A percentile compares a stretch with the other conserved stretches of the same genome.
Evolutionary conservation across 2,888 invertebrate genomes (phyloP).

Genomic region (Merodon equestris): DNA sequence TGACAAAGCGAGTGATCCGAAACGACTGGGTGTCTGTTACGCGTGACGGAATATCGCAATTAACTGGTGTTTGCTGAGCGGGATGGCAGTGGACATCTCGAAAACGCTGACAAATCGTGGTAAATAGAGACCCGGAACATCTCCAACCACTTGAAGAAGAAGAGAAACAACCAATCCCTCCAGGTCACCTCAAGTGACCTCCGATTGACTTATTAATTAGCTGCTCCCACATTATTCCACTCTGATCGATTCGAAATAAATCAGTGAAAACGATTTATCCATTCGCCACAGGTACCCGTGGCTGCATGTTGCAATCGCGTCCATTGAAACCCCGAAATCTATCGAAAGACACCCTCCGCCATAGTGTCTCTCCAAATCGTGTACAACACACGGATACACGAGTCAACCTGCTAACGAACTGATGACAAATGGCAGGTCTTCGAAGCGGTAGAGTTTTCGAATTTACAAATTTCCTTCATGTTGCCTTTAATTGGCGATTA

Average conservation of each 20-base stretch:
- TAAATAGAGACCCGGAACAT: too few species aligned
- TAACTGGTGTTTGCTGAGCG: too few species aligned
- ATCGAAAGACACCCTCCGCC: conserved; percentile 21
- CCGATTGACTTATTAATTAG: conserved; percentile 42
- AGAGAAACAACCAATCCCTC: too few species aligned
- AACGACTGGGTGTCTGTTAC: too few species aligned
- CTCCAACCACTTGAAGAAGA: too few species aligned
- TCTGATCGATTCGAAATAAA: conserved; percentile 4
- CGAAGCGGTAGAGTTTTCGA: conserved; percentile 52
- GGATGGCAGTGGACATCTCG: too few species aligned
- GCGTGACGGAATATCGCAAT: too few species aligned
- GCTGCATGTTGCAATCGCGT: conserved; percentile 21
- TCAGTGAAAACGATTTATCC: not conserved
- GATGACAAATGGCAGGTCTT: conserved; percentile 58
- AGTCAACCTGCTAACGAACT: conserved; percentile 8
- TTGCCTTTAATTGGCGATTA: conserved; percentile 78
- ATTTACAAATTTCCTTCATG: conserved; percentile 77
- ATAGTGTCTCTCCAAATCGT: conserved; percentile 53
- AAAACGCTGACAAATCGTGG: too few species aligned
- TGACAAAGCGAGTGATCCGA: too few species aligned
- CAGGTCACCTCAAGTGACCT: not conserved
- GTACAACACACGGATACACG: conserved; percentile 27
- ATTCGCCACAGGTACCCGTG: conserved; percentile 21
- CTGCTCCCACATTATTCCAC: not conserved
- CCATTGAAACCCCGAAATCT: conserved; percentile 12